Conservation (phyloP, 1,140 invertebrate species). For the Drosophila repletoides region DNA sequence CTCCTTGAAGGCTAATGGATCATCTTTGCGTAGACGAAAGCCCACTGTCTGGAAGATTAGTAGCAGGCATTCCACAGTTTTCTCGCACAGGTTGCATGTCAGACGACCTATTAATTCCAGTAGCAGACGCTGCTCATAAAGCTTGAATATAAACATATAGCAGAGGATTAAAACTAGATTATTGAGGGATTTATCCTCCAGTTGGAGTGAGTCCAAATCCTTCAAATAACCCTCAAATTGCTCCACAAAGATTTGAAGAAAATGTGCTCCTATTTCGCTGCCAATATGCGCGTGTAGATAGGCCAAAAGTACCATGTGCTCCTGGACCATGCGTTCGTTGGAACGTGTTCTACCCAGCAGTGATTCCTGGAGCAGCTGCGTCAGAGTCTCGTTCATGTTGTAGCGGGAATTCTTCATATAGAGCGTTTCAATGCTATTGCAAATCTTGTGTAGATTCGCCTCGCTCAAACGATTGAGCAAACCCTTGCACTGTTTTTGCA, state of each 20-base stretch:
- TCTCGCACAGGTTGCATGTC: slow-evolving; percentile 87
- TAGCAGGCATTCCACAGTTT: slow-evolving; percentile 94
- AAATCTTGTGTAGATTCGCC: slow-evolving; percentile 93
- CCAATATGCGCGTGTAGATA: slow-evolving; percentile 95
- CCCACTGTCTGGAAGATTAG: slow-evolving; percentile 91
- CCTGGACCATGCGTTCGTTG: slow-evolving; percentile 91
- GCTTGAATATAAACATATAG: slow-evolving; percentile 95
- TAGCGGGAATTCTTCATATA: slow-evolving; percentile 90
- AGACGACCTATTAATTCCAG: slow-evolving; percentile 90
- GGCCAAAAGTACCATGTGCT: slow-evolving; percentile 92
- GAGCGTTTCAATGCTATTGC: slow-evolving; percentile 87
- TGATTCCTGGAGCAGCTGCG: slow-evolving; percentile 87
- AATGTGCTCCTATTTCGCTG: slow-evolving; percentile 90
- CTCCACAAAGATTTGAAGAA: slow-evolving; percentile 74
- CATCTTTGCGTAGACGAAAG: slow-evolving; percentile 93
- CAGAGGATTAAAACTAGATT: slow-evolving; percentile 91
- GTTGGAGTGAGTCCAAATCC: slow-evolving; percentile 81
- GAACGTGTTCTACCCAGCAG: slow-evolving; percentile 85
- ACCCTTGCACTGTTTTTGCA: slow-evolving; percentile 93
- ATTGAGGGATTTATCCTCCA: slow-evolving; percentile 92
- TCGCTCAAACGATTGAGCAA: slow-evolving; percentile 94
- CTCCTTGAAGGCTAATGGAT: slow-evolving; percentile 91
- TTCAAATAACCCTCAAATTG: slow-evolving; percentile 85
- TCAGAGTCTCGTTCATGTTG: slow-evolving; percentile 91
- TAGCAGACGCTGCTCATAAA: slow-evolving; percentile 88